Conservation (phyloP, 2,888 invertebrate genomes). For the Platycheirus rosarum region DNA sequence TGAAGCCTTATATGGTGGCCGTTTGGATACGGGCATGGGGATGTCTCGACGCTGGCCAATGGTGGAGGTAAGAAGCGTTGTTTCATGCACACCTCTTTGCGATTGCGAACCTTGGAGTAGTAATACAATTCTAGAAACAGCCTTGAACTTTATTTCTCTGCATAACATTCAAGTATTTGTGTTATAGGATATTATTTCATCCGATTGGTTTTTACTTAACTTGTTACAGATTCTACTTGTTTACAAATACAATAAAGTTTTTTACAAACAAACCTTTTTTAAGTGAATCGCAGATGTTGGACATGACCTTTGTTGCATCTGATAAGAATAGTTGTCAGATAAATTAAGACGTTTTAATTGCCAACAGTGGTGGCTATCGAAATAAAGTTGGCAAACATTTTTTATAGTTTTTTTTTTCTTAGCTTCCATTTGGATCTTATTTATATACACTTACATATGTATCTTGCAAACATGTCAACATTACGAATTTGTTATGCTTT, state of each 20-base stretch:
- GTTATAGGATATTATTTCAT: background rate
- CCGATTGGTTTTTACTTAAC: slow-evolving; percentile 34
- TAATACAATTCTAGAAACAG: slow-evolving; percentile 30
- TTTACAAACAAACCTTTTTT: slow-evolving; percentile 2
- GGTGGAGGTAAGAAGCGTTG: background rate
- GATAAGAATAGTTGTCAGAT: slow-evolving; percentile 17
- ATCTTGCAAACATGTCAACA: too few relatives aligned
- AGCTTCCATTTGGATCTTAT: too few relatives aligned
- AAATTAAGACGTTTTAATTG: slow-evolving; percentile 48
- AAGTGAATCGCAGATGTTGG: slow-evolving; percentile 37
- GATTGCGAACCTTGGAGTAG: background rate
- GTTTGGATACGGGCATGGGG: background rate
- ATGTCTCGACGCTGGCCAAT: slow-evolving; percentile 1
- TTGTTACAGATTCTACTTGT: slow-evolving; percentile 56
- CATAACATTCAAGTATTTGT: slow-evolving; percentile 28
- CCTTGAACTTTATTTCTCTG: slow-evolving; percentile 62
- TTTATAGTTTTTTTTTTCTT: too few relatives aligned
- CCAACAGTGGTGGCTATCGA: slow-evolving; percentile 21
- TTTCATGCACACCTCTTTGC: slow-evolving; percentile 14
- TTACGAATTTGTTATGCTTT: too few relatives aligned
- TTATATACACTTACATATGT: too few relatives aligned
- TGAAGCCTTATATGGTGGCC: slow-evolving; percentile 46
- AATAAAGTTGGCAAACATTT: background rate
- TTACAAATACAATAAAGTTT: slow-evolving; percentile 12
- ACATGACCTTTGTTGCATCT: slow-evolving; percentile 49